These are phyloP conservation scores for Penelope pileata DNA, from an alignment of 2,113 vertebrate genomes.

Conservation along the genomic window DNA sequence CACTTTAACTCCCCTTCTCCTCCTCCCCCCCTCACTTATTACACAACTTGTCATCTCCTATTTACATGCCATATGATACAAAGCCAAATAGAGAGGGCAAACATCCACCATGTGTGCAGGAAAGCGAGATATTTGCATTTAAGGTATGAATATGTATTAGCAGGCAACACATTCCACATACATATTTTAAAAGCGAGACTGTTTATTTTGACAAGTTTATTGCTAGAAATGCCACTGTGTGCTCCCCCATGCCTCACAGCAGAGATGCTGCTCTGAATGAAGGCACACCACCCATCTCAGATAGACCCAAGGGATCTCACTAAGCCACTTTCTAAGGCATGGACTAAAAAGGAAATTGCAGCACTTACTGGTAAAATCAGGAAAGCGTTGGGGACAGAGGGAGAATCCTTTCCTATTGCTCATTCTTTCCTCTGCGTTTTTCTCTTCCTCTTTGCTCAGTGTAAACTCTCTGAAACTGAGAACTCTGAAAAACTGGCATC, in stretches of 20 bases:
- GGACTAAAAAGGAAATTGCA: neutral
- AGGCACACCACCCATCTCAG: neutral
- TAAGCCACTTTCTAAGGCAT: neutral
- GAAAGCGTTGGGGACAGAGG: neutral
- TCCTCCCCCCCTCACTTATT: conserved; percentile 4
- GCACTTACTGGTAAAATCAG: neutral
- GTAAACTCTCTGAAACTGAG: neutral
- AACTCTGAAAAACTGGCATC: neutral
- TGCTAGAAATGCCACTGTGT: neutral
- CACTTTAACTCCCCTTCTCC: neutral
- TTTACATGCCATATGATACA: conserved; percentile 55
- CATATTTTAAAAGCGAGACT: conserved; percentile 27
- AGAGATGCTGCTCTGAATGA: neutral
- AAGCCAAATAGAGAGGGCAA: conserved; percentile 65
- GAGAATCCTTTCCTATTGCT: neutral
- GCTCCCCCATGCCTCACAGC: neutral
- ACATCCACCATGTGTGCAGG: neutral
- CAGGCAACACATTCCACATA: conserved; percentile 33
- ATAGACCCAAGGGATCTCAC: neutral
- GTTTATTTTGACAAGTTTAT: conserved; percentile 25
- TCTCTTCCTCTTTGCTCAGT: neutral
- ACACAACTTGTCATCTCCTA: conserved; percentile 62
- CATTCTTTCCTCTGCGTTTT: neutral
- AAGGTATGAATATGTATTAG: conserved; percentile 39
- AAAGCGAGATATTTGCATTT: conserved; percentile 35